Conservation (phyloP, 2,113 vertebrate species). For the Desmodus rotundus region DNA sequence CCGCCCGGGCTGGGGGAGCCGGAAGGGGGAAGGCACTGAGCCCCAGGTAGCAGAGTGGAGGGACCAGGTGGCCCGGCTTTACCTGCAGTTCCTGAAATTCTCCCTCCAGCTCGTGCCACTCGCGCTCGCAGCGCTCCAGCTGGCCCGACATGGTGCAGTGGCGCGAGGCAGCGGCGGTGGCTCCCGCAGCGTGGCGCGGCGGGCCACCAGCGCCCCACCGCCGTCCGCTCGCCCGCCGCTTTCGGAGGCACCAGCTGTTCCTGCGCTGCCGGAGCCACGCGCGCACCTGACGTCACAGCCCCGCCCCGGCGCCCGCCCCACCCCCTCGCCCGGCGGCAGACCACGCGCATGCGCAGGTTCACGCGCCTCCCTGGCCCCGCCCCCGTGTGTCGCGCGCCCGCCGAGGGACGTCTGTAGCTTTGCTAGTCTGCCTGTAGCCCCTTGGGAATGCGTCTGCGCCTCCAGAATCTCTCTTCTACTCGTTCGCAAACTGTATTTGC, state of each 20-base stretch:
- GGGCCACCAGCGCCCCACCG: slow-evolving; percentile 29
- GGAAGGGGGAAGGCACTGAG: neutral
- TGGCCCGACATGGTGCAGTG: slow-evolving; percentile 72
- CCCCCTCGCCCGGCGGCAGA: neutral
- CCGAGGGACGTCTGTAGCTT: rapidly evolving
- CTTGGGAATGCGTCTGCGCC: neutral
- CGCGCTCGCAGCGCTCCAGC: slow-evolving; percentile 82
- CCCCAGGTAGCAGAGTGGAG: neutral
- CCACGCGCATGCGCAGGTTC: slow-evolving; percentile 20
- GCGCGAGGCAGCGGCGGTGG: neutral
- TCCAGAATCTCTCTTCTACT: neutral
- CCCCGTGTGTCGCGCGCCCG: rapidly evolving
- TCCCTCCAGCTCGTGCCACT: slow-evolving; percentile 90
- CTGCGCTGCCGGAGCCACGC: slow-evolving; percentile 76
- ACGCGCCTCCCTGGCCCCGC: rapidly evolving
- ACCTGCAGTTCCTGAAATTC: slow-evolving; percentile 95
- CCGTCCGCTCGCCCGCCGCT: neutral
- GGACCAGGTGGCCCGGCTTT: slow-evolving; percentile 49
- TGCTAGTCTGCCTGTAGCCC: rapidly evolving
- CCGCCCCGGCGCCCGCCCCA: neutral
- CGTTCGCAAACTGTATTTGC: neutral
- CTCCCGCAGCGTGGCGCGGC: slow-evolving; percentile 30
- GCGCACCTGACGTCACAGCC: slow-evolving; percentile 76
- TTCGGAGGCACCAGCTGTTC: slow-evolving; percentile 60
- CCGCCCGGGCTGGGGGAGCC: neutral